Evolutionary conservation across 2,888 invertebrate species (phyloP), one percentile per base, ranked within the genome.

Genomic region (Cerceris ruficornis): DNA sequence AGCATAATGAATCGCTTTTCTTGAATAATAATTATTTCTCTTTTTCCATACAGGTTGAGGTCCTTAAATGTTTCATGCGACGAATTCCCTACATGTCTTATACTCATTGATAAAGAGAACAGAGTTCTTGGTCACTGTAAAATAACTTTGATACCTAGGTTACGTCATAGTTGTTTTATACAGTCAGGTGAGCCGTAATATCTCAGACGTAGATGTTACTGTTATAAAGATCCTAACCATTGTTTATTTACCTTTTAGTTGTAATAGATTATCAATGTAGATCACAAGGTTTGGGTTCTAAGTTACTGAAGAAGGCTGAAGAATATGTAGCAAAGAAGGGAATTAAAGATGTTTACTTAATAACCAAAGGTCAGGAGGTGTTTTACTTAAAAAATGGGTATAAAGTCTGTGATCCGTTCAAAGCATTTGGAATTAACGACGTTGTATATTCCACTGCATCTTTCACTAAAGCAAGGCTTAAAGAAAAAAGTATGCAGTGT

Each of bases 331-430:
- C 93, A 74, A 93, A 93, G 77, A 93, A 96, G 80, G 93, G 94
- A 75, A 93, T 96, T 80, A 94, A 94, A 88, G 94, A 94, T 89
- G 92, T 96, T 80, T 96, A 95, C 92, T 92, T 96, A 80, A 95
- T 95, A 50, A 96, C 96, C 41, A 95, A 95, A 88, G 96, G 96
- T 41, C 96, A 96, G 91, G 96, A 96, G 89, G 93, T 93, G 55
- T 96, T 97, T 92, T 97, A 97, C 90, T 92, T 93, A 66, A 96
- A 96, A 92, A 94, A 97, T 88, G 96, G 96, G 64, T 97, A 96
- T 88, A 92, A 91, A 75, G 92, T 94, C 85, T 96, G 96, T 90
- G 94, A 94, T 66, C 96, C 96, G 2, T 92, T 96, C 28, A 82
- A 86, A 77, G 95, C 96, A 89, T 96, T 95, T 89, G 96, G 96